Evolutionary conservation across 1,140 invertebrate species (phyloP).

Genomic region (Drosophila erecta): DNA sequence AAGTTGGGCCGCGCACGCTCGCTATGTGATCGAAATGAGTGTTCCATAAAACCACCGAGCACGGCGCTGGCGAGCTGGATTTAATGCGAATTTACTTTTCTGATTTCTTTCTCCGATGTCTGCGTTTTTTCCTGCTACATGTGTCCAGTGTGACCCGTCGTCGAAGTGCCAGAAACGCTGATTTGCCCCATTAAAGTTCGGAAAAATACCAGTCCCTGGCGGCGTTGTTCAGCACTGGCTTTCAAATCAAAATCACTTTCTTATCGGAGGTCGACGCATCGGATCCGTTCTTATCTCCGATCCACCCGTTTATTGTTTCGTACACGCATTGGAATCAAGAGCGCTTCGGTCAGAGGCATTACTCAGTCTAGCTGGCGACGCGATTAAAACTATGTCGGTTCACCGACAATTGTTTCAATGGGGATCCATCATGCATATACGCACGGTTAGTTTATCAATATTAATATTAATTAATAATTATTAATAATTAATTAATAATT

Average conservation of each 20-base stretch:
- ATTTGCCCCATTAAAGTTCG: neutral
- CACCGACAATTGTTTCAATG: too few relatives aligned
- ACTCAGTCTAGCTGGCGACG: too few relatives aligned
- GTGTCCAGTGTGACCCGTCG: constrained; percentile 23
- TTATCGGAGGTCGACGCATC: neutral
- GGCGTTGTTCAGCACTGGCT: neutral
- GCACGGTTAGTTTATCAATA: too few relatives aligned
- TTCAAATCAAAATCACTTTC: neutral
- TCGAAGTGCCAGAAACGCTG: neutral
- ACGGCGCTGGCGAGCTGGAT: constrained; percentile 54
- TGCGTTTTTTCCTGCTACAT: constrained; percentile 61
- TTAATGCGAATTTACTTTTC: constrained; percentile 63
- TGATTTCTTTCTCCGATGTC: constrained; percentile 60
- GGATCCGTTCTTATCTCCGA: too few relatives aligned
- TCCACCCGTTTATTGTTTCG: too few relatives aligned
- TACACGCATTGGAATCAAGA: too few relatives aligned
- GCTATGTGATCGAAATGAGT: constrained; percentile 19
- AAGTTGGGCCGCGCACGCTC: constrained; percentile 53
- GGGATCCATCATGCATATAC: too few relatives aligned
- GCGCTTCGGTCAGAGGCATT: too few relatives aligned
- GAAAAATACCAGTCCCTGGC: neutral
- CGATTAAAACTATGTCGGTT: too few relatives aligned
- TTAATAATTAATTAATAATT: too few relatives aligned
- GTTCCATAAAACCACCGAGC: constrained; percentile 51
- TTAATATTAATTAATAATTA: too few relatives aligned